Evolutionary conservation across 2,888 invertebrate genomes (phyloP).

Genomic region (Pyrocoelia pectoralis): DNA sequence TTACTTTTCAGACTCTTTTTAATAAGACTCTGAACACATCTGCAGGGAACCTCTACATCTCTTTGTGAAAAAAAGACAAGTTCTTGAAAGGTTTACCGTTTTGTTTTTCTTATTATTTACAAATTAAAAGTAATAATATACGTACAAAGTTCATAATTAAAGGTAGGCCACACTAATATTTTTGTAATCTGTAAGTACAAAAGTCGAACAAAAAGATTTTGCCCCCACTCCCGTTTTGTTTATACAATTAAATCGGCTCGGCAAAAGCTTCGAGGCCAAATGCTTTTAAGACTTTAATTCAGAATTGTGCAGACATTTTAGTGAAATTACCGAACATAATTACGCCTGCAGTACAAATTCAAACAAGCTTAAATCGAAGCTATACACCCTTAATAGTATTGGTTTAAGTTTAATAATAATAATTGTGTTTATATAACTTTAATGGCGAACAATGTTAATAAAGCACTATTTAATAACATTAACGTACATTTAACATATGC

Average conservation of each 20-base stretch:
- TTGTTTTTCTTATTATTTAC: conserved; percentile 12
- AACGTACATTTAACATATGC: conserved; percentile 41
- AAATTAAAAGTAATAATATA: neutral
- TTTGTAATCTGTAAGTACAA: neutral
- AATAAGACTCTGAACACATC: conserved; percentile 56
- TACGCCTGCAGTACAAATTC: conserved; percentile 19
- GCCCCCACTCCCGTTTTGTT: conserved; percentile 7
- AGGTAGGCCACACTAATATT: too few species aligned
- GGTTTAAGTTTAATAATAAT: conserved; percentile 8
- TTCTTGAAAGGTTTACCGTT: conserved; percentile 18
- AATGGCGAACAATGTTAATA: neutral
- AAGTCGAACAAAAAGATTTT: conserved; percentile 3
- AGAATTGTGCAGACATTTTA: conserved; percentile 25
- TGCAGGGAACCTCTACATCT: conserved; percentile 35
- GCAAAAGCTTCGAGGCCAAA: conserved; percentile 15
- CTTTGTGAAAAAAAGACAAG: conserved; percentile 27
- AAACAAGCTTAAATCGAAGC: conserved; percentile 23
- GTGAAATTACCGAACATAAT: conserved; percentile 25
- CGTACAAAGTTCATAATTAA: neutral
- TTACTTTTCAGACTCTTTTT: conserved; percentile 60
- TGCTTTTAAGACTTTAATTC: conserved; percentile 27
- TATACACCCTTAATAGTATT: neutral
- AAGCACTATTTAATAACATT: neutral
- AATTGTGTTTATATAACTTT: neutral
- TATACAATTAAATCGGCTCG: conserved; percentile 16